These are phyloP conservation scores for Diogma glabrata DNA, from an alignment of 2,888 invertebrate genomes.

Conservation along the genomic window DNA sequence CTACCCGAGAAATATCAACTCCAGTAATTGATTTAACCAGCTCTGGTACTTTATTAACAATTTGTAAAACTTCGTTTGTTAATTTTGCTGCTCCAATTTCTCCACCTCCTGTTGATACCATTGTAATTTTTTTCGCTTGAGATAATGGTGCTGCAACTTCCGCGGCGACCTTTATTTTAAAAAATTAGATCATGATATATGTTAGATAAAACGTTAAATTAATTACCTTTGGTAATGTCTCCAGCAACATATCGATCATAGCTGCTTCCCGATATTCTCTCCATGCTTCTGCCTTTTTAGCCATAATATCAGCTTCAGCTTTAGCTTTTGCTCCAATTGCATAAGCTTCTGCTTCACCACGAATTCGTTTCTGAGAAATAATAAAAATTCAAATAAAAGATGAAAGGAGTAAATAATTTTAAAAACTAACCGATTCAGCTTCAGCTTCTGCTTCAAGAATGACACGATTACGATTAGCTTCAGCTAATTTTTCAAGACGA, in stretches of 20 bases:
- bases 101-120: constrained; percentile 87
- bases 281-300: constrained; percentile 94
- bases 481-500: constrained; percentile 83
- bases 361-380: constrained; percentile 46
- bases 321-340: constrained; percentile 90
- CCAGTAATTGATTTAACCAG: constrained; percentile 88
- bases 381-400: constrained; percentile 7
- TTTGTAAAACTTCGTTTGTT: constrained; percentile 86
- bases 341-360: constrained; percentile 83
- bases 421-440: constrained; percentile 61
- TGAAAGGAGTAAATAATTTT: constrained; percentile 6
- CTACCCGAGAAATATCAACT: constrained; percentile 82
- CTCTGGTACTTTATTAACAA: constrained; percentile 84
- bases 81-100: constrained; percentile 90
- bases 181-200: constrained; percentile 11
- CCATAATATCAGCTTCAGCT: constrained; percentile 95
- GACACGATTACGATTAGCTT: constrained; percentile 77
- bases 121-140: constrained; percentile 89
- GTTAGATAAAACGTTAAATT: constrained; percentile 2
- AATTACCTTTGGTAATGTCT: constrained; percentile 82
- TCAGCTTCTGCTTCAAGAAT: constrained; percentile 95
- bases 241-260: constrained; percentile 93
- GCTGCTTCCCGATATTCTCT: constrained; percentile 92
- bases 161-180: constrained; percentile 65
- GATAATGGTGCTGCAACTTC: constrained; percentile 93